These are phyloP conservation scores for Ramphastos sulfuratus DNA, from an alignment of 2,113 vertebrate genomes.

Conservation along the genomic window DNA sequence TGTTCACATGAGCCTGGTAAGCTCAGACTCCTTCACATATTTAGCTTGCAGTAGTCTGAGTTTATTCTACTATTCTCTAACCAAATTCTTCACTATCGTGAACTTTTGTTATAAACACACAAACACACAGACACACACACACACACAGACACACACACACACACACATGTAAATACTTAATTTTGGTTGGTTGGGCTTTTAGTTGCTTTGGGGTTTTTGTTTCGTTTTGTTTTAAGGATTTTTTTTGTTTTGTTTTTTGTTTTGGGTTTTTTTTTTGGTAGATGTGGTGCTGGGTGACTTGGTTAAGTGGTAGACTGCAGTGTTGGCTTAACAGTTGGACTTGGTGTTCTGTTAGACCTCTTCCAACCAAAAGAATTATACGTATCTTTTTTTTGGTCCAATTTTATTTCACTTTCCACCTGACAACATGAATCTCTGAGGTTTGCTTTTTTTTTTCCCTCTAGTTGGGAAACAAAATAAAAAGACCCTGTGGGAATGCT, in stretches of 20 bases:
- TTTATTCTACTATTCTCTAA: neutral
- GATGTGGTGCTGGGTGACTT: no score
- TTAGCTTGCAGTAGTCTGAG: neutral
- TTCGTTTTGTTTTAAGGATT: no score
- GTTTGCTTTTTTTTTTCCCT: accelerated
- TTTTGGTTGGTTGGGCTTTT: no score
- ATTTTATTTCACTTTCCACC: neutral
- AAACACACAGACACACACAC: no score
- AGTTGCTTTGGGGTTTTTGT: no score
- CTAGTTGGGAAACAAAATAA: neutral
- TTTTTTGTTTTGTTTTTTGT: no score
- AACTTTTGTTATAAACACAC: neutral
- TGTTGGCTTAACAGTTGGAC: no score
- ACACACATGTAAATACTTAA: neutral
- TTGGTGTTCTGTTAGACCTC: no score
- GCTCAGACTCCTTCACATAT: neutral
- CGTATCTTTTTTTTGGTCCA: accelerated
- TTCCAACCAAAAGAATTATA: no score
- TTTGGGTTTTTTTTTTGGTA: no score
- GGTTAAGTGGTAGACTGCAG: no score
- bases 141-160: no score
- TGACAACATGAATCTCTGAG: neutral
- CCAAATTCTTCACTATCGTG: neutral
- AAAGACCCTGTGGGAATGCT: neutral
- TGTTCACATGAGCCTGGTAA: neutral